phyloP scores from a whole-genome alignment of 2,113 vertebrate species.

The Paedocypris sp. region DNA sequence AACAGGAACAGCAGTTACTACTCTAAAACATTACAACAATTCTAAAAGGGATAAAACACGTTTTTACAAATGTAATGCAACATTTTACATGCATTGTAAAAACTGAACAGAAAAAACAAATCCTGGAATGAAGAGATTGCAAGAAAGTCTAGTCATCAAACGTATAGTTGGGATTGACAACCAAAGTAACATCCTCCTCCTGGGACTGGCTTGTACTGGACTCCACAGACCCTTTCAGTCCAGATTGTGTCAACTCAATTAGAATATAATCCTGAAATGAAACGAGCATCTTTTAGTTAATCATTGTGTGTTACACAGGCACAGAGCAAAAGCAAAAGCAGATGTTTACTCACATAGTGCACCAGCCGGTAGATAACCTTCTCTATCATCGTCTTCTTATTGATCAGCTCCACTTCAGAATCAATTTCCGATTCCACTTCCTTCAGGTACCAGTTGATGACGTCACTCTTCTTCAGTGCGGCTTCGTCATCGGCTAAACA shows the following conservation, averaged over 20 bases:
- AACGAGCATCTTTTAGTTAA: background rate
- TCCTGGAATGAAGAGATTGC: background rate
- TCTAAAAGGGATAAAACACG: conserved; percentile 30
- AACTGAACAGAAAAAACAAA: too few species aligned
- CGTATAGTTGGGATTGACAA: conserved; percentile 93
- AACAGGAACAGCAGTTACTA: background rate
- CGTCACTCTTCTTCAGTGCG: conserved; percentile 77
- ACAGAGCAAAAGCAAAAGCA: background rate
- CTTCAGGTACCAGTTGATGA: conserved; percentile 96
- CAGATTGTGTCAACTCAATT: conserved; percentile 80
- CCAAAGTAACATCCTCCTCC: conserved; percentile 72
- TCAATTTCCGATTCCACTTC: conserved; percentile 96
- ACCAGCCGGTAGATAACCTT: conserved; percentile 89
- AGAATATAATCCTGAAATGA: conserved; percentile 82
- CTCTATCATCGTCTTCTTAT: conserved; percentile 86
- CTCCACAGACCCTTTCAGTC: conserved; percentile 69
- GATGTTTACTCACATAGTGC: conserved; percentile 69
- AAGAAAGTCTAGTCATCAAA: conserved; percentile 72
- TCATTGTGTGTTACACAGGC: too few species aligned
- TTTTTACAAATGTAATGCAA: conserved; percentile 51
- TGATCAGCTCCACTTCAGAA: conserved; percentile 88
- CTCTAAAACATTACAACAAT: background rate
- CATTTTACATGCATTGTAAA: too few species aligned
- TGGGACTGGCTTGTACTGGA: conserved; percentile 52
- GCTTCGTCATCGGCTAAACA: conserved; percentile 82